phyloP scores from a whole-genome alignment of 1,140 invertebrate species.

The Drosophila nebulosa region DNA sequence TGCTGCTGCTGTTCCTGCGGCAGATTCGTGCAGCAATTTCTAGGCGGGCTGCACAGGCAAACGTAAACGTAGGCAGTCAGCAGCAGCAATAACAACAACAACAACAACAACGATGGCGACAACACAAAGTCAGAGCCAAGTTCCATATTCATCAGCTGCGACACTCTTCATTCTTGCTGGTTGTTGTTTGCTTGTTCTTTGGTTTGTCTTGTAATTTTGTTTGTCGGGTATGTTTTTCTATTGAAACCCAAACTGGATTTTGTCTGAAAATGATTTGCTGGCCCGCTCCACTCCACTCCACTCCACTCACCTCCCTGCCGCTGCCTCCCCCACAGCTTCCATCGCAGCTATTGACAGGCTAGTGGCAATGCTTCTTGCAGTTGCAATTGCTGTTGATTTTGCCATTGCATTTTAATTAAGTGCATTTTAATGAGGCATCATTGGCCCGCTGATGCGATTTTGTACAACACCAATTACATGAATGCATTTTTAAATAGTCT shows the following conservation, averaged over 20 bases:
- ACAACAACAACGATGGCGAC: neutral
- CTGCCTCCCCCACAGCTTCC: neutral
- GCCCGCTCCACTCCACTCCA: slow-evolving; percentile 11
- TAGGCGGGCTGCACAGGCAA: slow-evolving; percentile 24
- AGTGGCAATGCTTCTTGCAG: neutral
- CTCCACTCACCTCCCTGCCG: neutral
- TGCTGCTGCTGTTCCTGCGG: slow-evolving; percentile 22
- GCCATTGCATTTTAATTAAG: slow-evolving; percentile 78
- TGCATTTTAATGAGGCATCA: slow-evolving; percentile 77
- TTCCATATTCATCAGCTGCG: slow-evolving; percentile 78
- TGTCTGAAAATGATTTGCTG: slow-evolving; percentile 50
- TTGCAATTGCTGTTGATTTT: slow-evolving; percentile 63
- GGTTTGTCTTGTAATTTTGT: slow-evolving; percentile 72
- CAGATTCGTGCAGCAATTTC: slow-evolving; percentile 72
- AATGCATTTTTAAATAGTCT: slow-evolving; percentile 62
- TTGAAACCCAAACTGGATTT: slow-evolving; percentile 77
- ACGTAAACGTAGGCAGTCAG: neutral
- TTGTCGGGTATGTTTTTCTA: slow-evolving; percentile 55
- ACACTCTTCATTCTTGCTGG: slow-evolving; percentile 71
- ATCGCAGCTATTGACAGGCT: neutral
- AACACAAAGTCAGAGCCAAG: slow-evolving; percentile 64
- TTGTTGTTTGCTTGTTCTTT: slow-evolving; percentile 49
- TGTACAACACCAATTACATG: slow-evolving; percentile 52
- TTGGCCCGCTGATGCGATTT: slow-evolving; percentile 43
- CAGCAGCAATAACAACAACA: neutral